Conservation (phyloP, 2,888 invertebrate genomes). For the Acutogordius australiensis region DNA sequence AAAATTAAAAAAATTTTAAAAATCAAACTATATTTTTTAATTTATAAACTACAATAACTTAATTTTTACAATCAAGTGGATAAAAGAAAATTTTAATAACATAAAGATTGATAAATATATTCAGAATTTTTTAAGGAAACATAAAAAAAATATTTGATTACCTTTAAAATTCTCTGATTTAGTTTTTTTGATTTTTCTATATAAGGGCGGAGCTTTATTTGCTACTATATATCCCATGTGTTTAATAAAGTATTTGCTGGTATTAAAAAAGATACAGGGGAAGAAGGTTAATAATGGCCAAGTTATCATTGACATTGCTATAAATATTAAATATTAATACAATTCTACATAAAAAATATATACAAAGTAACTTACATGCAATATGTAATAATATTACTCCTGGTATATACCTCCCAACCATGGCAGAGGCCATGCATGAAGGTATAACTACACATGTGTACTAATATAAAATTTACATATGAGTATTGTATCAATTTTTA, state of each 20-base stretch:
- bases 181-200: not conserved
- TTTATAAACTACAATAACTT: too few species aligned
- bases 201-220: not conserved
- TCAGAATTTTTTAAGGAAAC: too few species aligned
- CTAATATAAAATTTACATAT: not conserved
- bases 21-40: too few species aligned
- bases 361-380: conserved; percentile 4
- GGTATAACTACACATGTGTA: conserved; percentile 2
- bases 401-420: conserved; percentile 1
- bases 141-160: too few species aligned
- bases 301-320: not conserved
- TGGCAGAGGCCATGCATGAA: not conserved
- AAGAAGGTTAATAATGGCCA: not conserved
- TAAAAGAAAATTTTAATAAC: too few species aligned
- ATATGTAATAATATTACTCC: not conserved
- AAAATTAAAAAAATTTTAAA: too few species aligned
- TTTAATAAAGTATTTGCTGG: not conserved
- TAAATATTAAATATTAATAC: not conserved
- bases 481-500: not conserved
- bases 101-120: too few species aligned
- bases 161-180: too few species aligned
- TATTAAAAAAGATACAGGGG: not conserved
- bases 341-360: not conserved
- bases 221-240: not conserved
- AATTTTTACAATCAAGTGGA: too few species aligned